phyloP scores from a whole-genome alignment of 2,113 vertebrate genomes.

The Corythornis cristatus region DNA sequence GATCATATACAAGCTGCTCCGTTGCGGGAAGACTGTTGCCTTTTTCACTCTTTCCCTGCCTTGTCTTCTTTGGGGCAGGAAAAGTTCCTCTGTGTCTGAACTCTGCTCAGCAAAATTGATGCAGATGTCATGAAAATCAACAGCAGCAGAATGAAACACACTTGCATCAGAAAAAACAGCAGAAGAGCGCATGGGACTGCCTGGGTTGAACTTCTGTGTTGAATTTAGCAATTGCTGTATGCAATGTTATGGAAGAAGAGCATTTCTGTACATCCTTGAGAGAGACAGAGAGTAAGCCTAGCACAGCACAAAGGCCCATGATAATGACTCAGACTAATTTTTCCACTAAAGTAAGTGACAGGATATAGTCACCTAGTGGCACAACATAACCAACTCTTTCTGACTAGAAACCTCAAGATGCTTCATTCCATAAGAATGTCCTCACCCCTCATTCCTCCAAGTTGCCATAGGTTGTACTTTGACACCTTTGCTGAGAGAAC shows the following conservation, averaged over 20 bases:
- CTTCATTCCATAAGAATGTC: neutral
- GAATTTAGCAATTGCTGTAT: neutral
- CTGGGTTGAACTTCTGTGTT: neutral
- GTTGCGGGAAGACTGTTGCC: neutral
- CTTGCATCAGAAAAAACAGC: neutral
- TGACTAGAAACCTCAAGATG: neutral
- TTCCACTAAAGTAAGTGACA: neutral
- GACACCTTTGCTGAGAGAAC: neutral
- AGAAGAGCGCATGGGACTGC: neutral
- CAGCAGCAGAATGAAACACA: neutral
- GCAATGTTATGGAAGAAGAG: neutral
- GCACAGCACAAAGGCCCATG: neutral
- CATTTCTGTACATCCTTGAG: neutral
- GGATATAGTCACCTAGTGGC: neutral
- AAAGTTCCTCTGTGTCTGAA: neutral
- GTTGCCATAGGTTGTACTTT: neutral
- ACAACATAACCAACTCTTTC: neutral
- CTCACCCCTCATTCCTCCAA: neutral
- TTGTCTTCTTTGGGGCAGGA: neutral
- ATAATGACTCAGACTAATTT: neutral
- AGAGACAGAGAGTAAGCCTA: neutral
- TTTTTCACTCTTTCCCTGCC: neutral
- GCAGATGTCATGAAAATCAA: neutral
- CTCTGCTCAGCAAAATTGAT: neutral
- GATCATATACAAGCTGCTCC: neutral